Base-by-base conservation (phyloP, 2,888 invertebrate species). In the Hipparchia semele region DNA sequence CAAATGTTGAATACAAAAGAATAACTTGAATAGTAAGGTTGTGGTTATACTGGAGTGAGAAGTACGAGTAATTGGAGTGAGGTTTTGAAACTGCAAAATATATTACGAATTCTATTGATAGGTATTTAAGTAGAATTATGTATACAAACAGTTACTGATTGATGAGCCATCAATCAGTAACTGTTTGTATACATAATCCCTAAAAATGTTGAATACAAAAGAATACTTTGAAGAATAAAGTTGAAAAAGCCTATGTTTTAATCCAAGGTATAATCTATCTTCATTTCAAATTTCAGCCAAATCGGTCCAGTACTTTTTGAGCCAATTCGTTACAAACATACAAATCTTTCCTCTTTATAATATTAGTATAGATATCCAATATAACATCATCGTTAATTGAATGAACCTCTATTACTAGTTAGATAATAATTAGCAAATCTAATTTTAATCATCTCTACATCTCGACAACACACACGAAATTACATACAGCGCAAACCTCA, bases 11-110 rank as follows among this genome's bases (percentile, higher is more conserved):
- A 23, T 23, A 86, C 81, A 86, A 85, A 82, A 82, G 82, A 82
- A 83, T 80, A 80, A 77, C 83, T 84, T 80, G 80, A 83, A 84
- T 82, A 80, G 61, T 62, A 45, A 62, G 39, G 6, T 12, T 60
- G 59, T 10, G 39, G 59, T 33, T 60, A 6, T 4, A 60, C 59
- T 39, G 33, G 39, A 39, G 39, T 39, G 39, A 39, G 39, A 5
- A 60, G 59, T 58, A 23, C 58, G 23, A 58, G 58, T 58, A 58
- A 58, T 58, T 58, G 58, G 58, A 58, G 23, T 23, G 23, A 58
- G 8, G 13, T 56, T 56, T 56, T 7, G 13, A 56, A 56, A 56
- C 13, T n/a, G n/a, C 54, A 54, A 54, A 54, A 39, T 4, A 1
- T 54, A 5, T 54, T 54, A n/a, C 5, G 2, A 54, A 54, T 13